These are phyloP conservation scores for Xenus cinereus DNA, from an alignment of 2,113 vertebrate species.

Conservation along the genomic window DNA sequence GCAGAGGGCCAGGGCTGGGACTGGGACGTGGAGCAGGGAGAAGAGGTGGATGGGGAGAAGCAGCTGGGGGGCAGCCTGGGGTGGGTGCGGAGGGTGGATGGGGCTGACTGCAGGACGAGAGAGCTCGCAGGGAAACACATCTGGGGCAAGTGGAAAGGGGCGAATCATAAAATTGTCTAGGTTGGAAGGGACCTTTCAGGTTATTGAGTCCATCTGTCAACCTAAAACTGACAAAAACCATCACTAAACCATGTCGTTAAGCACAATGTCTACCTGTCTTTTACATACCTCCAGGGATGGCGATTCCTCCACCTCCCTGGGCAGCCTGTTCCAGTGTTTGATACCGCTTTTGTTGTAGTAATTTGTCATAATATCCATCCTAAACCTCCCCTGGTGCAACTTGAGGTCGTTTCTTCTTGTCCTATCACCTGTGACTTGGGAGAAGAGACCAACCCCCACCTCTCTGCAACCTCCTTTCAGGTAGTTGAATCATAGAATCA, in stretches of 20 bases:
- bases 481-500: background rate
- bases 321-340: background rate
- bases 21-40: no score
- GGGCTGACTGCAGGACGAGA: no score
- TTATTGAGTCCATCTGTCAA: no score
- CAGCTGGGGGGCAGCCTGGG: background rate
- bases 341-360: background rate
- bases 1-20: accelerated
- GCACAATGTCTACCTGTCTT: background rate
- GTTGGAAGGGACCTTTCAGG: no score
- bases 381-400: background rate
- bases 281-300: background rate
- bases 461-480: background rate
- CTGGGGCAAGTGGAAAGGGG: background rate
- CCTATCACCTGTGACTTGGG: background rate
- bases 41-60: background rate
- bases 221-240: no score
- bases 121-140: background rate
- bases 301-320: background rate
- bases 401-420: background rate
- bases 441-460: background rate
- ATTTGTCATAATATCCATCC: background rate
- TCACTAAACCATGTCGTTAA: background rate
- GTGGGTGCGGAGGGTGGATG: accelerated
- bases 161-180: no score